These are phyloP conservation scores for Muntiacus reevesi DNA, from an alignment of 2,113 vertebrate genomes.

Conservation along the genomic window DNA sequence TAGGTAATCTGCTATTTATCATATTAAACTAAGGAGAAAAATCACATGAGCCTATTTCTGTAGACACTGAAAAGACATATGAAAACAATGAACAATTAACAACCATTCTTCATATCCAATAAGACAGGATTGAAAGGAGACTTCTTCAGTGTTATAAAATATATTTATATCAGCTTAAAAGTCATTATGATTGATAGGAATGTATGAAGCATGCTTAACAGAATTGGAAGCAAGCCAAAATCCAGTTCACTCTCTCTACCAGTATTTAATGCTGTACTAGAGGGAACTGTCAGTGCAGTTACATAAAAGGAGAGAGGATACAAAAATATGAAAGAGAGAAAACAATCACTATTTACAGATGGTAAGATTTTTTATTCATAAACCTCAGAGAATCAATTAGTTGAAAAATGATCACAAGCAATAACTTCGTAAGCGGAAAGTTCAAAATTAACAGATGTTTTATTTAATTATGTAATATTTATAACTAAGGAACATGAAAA, in stretches of 20 bases:
- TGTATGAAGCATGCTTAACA: background rate
- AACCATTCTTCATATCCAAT: background rate
- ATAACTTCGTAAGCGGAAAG: background rate
- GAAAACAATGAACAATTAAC: background rate
- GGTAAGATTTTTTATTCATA: background rate
- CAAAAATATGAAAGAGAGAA: background rate
- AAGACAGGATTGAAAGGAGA: background rate
- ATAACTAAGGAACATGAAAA: background rate
- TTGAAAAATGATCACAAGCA: constrained; percentile 1
- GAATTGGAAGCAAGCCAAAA: background rate
- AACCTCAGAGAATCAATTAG: background rate
- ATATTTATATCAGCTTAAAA: background rate
- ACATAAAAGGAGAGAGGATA: background rate
- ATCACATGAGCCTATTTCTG: background rate
- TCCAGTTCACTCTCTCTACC: background rate
- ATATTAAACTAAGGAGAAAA: constrained; percentile 1
- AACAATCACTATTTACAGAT: background rate
- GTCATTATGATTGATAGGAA: background rate
- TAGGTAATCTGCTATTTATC: background rate
- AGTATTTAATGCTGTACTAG: background rate
- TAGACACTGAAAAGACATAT: background rate
- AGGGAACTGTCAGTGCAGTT: background rate
- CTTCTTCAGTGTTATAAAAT: background rate
- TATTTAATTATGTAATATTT: background rate
- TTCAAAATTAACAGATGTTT: background rate